A percentile compares a stretch with the other conserved stretches of the same genome.
These are phyloP conservation scores for Eristalis tenax DNA, from an alignment of 2,888 invertebrate genomes.

Conservation along the genomic window DNA sequence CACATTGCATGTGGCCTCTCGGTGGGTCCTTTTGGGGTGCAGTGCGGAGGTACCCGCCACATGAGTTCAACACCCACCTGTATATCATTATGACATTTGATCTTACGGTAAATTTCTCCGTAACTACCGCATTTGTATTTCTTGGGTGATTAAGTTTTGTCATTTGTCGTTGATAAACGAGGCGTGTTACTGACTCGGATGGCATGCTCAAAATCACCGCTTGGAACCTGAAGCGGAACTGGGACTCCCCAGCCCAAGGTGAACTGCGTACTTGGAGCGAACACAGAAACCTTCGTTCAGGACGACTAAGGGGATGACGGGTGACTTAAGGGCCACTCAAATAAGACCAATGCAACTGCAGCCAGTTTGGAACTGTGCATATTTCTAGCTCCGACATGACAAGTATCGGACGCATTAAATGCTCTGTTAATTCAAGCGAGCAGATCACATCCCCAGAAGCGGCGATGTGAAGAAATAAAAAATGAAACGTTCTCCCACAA, in stretches of 20 bases:
- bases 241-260: neutral
- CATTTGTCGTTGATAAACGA: constrained; percentile 64
- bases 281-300: too few relatives aligned
- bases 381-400: neutral
- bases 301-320: neutral
- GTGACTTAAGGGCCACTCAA: neutral
- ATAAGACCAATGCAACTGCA: neutral
- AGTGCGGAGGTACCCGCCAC: neutral
- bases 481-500: neutral
- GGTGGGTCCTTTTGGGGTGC: constrained; percentile 1
- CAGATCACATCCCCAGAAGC: constrained; percentile 29
- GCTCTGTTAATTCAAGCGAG: constrained; percentile 6
- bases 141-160: constrained; percentile 67
- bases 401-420: neutral
- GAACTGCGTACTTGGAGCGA: neutral
- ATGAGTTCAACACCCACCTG: constrained; percentile 38
- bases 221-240: neutral
- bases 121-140: constrained; percentile 59
- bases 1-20: constrained; percentile 36
- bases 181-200: neutral
- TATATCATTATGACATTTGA: constrained; percentile 66
- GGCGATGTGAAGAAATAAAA: neutral
- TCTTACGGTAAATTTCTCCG: constrained; percentile 65
- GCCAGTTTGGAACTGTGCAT: neutral
- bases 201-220: neutral